A percentile compares a stretch with the other conserved stretches of the same genome.
These are phyloP conservation scores for Acanthoscelides obtectus DNA, from an alignment of 2,888 invertebrate genomes.

Conservation along the genomic window DNA sequence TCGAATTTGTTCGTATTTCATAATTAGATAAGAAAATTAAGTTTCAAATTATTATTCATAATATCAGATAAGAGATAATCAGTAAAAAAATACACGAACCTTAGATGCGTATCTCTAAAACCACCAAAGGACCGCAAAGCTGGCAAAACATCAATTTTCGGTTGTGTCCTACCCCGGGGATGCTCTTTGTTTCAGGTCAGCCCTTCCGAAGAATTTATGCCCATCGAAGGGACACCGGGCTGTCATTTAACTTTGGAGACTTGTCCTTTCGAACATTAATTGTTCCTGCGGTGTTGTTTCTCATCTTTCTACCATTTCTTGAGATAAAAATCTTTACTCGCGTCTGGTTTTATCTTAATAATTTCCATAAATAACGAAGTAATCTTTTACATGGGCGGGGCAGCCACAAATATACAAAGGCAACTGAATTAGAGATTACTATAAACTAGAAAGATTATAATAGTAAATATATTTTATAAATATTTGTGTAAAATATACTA, in stretches of 20 bases:
- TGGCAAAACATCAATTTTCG: conserved; percentile 41
- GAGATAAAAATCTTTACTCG: conserved; percentile 6
- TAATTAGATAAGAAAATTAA: too few species aligned
- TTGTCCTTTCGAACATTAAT: conserved; percentile 30
- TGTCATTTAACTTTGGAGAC: conserved; percentile 31
- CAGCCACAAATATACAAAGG: neutral
- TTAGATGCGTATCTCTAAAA: neutral
- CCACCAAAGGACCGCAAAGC: conserved; percentile 23
- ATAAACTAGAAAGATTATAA: too few species aligned
- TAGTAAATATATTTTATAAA: too few species aligned
- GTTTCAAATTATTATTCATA: too few species aligned
- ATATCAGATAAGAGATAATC: neutral
- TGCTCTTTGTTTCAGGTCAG: neutral
- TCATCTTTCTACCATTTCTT: conserved; percentile 4
- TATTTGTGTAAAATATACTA: too few species aligned
- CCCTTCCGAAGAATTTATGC: conserved; percentile 22
- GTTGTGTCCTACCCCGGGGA: conserved; percentile 23
- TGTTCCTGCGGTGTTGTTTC: conserved; percentile 20
- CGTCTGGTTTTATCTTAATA: conserved; percentile 2
- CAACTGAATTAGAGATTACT: neutral
- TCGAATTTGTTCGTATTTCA: too few species aligned
- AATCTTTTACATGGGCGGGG: neutral
- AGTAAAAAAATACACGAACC: neutral
- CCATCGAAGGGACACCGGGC: conserved; percentile 27
- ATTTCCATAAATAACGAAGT: conserved; percentile 10